A percentile compares a stretch with the other conserved stretches of the same genome.
Conservation (phyloP, 2,113 vertebrate species). For the Campylomormyrus numenius region DNA sequence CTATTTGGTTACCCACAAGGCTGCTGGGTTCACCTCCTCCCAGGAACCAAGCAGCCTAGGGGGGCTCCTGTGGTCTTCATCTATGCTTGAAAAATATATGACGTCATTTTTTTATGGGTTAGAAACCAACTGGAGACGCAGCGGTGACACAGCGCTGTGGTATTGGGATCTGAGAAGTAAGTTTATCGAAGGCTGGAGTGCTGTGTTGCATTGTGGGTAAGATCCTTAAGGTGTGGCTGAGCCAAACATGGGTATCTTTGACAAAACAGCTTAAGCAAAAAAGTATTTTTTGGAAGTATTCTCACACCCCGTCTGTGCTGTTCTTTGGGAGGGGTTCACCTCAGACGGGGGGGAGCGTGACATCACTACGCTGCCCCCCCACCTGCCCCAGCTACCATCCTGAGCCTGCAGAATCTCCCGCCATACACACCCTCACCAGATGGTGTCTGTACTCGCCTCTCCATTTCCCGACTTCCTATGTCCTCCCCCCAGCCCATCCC, state of each 20-base stretch:
- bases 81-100: neutral
- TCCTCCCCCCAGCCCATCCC: neutral
- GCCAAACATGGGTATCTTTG: neutral
- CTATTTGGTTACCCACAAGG: neutral
- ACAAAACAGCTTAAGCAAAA: neutral
- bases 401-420: slow-evolving; percentile 18
- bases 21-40: neutral
- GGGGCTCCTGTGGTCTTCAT: neutral
- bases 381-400: slow-evolving; percentile 12
- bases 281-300: neutral
- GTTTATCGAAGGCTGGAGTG: neutral
- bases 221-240: neutral
- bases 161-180: neutral
- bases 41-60: neutral
- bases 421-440: slow-evolving; percentile 41
- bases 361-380: slow-evolving; percentile 38
- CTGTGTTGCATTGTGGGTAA: neutral
- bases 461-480: slow-evolving; percentile 27
- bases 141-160: neutral
- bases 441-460: slow-evolving; percentile 37
- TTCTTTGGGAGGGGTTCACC: slow-evolving; percentile 4
- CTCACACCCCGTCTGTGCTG: neutral
- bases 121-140: neutral
- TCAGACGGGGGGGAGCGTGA: slow-evolving; percentile 30
- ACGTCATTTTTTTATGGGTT: neutral